Conservation (phyloP, 2,888 invertebrate species). For the Leptura quadrifasciata region DNA sequence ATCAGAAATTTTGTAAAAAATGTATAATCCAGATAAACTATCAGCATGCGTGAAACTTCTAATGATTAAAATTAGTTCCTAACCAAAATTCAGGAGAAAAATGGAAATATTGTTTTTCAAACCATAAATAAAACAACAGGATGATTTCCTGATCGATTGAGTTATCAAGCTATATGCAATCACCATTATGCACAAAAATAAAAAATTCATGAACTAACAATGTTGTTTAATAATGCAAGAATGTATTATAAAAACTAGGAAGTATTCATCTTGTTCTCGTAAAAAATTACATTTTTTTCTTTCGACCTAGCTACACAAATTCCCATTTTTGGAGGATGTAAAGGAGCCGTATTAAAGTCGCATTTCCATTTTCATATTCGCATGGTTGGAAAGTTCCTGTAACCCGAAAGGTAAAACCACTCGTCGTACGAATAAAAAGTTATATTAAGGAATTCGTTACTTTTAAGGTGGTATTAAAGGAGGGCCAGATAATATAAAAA, state of each 20-base stretch:
- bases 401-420: slow-evolving; percentile 33
- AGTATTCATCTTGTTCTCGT: neutral
- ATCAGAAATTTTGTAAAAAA: too few relatives aligned
- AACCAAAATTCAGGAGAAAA: too few relatives aligned
- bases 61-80: too few relatives aligned
- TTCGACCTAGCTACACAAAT: slow-evolving; percentile 1
- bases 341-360: slow-evolving; percentile 31
- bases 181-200: too few relatives aligned
- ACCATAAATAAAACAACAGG: too few relatives aligned
- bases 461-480: slow-evolving; percentile 1
- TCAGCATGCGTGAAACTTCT: too few relatives aligned
- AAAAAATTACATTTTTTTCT: slow-evolving; percentile 25
- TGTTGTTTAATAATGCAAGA: neutral
- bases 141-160: too few relatives aligned
- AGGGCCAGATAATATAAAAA: slow-evolving; percentile 3
- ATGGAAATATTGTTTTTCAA: too few relatives aligned
- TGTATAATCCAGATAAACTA: too few relatives aligned
- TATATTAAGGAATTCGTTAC: slow-evolving; percentile 35
- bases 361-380: slow-evolving; percentile 37
- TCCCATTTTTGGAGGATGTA: slow-evolving; percentile 24
- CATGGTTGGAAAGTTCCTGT: slow-evolving; percentile 30
- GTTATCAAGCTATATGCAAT: too few relatives aligned
- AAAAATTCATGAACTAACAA: neutral
- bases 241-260: neutral
- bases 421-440: slow-evolving; percentile 17